Conservation (phyloP, 2,113 vertebrate species). For the Piaya cayana region DNA sequence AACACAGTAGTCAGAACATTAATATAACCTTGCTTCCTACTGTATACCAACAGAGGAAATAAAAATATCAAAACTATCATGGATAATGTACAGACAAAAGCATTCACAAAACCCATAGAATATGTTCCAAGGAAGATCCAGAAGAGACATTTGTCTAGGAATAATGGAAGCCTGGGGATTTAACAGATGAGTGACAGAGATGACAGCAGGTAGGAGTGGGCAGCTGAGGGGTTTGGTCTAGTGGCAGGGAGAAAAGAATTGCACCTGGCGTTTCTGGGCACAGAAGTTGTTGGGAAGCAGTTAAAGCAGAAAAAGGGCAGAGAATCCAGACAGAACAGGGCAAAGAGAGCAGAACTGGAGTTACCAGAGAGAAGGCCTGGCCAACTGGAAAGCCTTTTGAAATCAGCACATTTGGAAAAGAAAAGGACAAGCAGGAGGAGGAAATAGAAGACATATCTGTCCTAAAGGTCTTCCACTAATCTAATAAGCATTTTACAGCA, state of each 20-base stretch:
- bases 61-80: neutral
- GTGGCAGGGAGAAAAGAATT: slow-evolving; percentile 16
- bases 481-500: slow-evolving; percentile 28
- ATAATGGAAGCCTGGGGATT: slow-evolving; percentile 53
- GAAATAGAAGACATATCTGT: neutral
- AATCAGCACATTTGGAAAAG: neutral
- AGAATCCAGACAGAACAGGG: slow-evolving; percentile 12
- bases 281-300: slow-evolving; percentile 1
- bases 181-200: slow-evolving; percentile 55
- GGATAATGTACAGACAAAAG: neutral
- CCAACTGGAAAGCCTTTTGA: neutral
- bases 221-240: slow-evolving; percentile 46
- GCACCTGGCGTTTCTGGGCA: slow-evolving; percentile 56
- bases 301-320: neutral
- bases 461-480: neutral
- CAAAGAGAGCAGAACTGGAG: neutral
- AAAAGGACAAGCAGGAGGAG: neutral
- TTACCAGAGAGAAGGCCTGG: neutral
- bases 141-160: slow-evolving; percentile 54
- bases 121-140: slow-evolving; percentile 49
- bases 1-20: neutral
- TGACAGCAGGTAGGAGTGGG: slow-evolving; percentile 55
- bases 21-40: neutral
- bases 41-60: neutral
- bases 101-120: neutral